Percentiles rank a stretch among this genome's conserved stretches.
phyloP scores from a whole-genome alignment of 35 echinoderm and acorn worm genomes.

The Stichopus chloronotus region DNA sequence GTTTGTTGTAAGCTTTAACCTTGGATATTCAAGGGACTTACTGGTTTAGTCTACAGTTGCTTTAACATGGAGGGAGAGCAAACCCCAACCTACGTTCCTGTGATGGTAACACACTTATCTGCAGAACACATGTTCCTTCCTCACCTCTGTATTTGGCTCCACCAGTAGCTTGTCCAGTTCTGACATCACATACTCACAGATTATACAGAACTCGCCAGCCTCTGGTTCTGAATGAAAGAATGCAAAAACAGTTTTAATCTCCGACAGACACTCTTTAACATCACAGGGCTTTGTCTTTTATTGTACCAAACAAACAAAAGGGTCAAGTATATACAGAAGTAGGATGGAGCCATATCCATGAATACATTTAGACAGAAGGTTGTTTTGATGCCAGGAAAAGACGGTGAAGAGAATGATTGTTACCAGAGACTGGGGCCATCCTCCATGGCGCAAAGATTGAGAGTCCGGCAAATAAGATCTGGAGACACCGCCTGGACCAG shows the following conservation, averaged over 20 bases:
- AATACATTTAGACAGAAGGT: no score
- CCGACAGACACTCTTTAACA: background rate
- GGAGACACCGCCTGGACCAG: background rate
- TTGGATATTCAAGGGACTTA: no score
- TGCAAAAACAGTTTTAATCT: background rate
- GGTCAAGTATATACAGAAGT: no score
- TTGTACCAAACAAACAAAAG: background rate
- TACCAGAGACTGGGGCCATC: conserved; percentile 12
- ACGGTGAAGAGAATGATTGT: no score
- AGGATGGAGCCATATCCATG: no score
- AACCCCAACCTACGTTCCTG: no score
- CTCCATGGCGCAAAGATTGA: background rate
- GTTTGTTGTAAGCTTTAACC: no score
- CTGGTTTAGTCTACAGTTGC: no score
- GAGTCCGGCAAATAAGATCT: background rate
- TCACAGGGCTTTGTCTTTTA: background rate
- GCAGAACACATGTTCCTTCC: background rate
- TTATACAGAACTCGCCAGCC: conserved; percentile 21
- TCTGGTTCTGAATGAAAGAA: conserved; percentile 21
- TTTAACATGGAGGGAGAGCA: no score
- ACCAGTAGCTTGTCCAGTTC: conserved; percentile 39
- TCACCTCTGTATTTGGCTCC: conserved; percentile 26
- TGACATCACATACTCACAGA: conserved; percentile 55
- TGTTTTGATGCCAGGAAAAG: no score
- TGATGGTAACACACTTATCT: no score